Conservation (phyloP, 2,888 invertebrate genomes). For the Trisateles emortualis region DNA sequence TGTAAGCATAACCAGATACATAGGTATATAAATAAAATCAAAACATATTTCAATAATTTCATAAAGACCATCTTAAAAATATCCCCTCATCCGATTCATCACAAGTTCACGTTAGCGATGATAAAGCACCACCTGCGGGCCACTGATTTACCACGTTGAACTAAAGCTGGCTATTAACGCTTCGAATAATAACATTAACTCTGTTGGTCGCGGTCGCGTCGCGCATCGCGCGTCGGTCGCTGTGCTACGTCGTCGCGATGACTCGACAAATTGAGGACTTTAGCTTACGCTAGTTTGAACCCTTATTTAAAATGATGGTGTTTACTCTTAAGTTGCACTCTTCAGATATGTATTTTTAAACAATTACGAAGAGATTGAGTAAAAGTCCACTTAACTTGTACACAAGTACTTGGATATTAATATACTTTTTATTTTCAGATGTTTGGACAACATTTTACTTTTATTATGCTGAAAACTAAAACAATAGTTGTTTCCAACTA, state of each 20-base stretch:
- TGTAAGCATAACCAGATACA: no score
- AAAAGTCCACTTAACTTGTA: no score
- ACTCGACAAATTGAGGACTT: slow-evolving; percentile 30
- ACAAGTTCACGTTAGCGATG: slow-evolving; percentile 46
- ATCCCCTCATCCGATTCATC: slow-evolving; percentile 18
- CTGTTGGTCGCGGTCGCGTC: slow-evolving; percentile 40
- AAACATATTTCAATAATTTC: slow-evolving; percentile 6
- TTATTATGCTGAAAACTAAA: no score
- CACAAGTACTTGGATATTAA: no score
- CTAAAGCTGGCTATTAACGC: slow-evolving; percentile 44
- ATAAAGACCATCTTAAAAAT: slow-evolving; percentile 1
- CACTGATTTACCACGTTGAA: slow-evolving; percentile 55
- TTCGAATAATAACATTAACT: slow-evolving; percentile 38
- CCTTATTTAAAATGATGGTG: slow-evolving; percentile 1
- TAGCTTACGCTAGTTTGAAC: slow-evolving; percentile 11
- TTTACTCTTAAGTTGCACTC: no score
- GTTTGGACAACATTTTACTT: no score
- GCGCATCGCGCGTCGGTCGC: no score
- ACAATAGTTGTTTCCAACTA: no score
- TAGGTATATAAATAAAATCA: background rate
- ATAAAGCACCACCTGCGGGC: slow-evolving; percentile 62
- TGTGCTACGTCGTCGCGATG: slow-evolving; percentile 18
- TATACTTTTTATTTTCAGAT: no score
- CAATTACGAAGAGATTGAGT: no score
- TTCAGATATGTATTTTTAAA: no score